Evolutionary conservation across 2,888 invertebrate genomes (phyloP).

Genomic region (Ormyrus thymus): DNA sequence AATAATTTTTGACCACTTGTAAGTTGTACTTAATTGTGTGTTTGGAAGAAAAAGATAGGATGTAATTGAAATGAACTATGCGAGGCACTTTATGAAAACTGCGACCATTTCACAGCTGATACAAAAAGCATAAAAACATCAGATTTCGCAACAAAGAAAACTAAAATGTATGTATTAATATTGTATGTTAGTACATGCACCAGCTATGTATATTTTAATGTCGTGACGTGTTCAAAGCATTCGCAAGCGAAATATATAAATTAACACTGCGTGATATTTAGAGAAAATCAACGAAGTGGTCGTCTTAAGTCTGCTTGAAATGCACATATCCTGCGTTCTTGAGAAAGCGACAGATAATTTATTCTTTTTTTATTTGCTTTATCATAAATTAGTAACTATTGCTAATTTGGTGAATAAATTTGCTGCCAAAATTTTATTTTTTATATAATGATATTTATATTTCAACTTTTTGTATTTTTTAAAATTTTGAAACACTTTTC

Average conservation of each 20-base stretch:
- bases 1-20: constrained; percentile 67
- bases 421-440: constrained; percentile 19
- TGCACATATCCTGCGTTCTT: constrained; percentile 54
- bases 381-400: background rate
- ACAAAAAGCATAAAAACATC: constrained; percentile 50
- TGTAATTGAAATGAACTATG: constrained; percentile 56
- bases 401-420: constrained; percentile 17
- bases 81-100: constrained; percentile 59
- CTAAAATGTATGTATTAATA: constrained; percentile 57
- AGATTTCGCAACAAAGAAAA: constrained; percentile 45
- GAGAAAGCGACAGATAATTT: constrained; percentile 11
- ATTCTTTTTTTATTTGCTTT: constrained; percentile 19
- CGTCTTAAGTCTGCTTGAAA: constrained; percentile 57
- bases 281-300: constrained; percentile 56
- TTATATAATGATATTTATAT: constrained; percentile 23
- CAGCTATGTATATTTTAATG: constrained; percentile 69
- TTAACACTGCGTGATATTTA: constrained; percentile 57
- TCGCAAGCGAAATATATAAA: constrained; percentile 61
- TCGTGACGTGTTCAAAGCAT: constrained; percentile 69
- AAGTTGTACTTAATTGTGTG: constrained; percentile 67
- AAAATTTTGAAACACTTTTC: background rate
- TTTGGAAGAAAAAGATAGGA: constrained; percentile 57
- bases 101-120: constrained; percentile 60
- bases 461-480: background rate
- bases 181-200: constrained; percentile 63